Base-by-base conservation (phyloP, 2,888 invertebrate species). In the Watsonalla binaria region DNA sequence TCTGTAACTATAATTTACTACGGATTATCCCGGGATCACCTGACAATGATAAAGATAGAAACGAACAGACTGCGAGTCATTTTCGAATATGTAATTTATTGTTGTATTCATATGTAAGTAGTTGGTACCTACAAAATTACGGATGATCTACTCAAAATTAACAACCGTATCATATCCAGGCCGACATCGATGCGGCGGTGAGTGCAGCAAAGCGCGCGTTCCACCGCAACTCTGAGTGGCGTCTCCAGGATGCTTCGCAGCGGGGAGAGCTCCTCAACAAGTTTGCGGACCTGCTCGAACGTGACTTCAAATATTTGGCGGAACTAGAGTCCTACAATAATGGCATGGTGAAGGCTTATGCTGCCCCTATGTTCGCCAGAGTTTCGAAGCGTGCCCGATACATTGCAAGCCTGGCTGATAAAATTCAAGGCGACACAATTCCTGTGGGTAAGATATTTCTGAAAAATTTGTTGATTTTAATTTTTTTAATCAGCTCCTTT, bases 281-380 rank as follows among this genome's bases (percentile, higher is more conserved):
- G 61, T 89, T 97, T 57, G 96, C 97, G 0, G 95, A 96, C 80
- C 89, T 97, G 0, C 90, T 97, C 7, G 95, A 96, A 74, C 90
- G 95, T 47, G 95, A 97, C 80, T 84, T 88, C 2, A 86, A 89
- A 4, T 96, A 96, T 68, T 75, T 97, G 45, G 94, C 95, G 46
- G 95, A 95, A 66, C 89, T 99, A 72, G 98, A 98, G 89, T 96
- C 98, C 0, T 80, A 96, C 56, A 97, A 99, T 79, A 98, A 97
- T 85, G 98, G 98, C 13, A 97, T 96, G 82, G 95, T 97, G 0
- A 95, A 93, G 72, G 76, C 86, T 0, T 84, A 91, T 63, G 89
- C 95, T 92, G 92, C 61, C 75, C 76, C 35, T 90, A 90, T 60
- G 93, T 94, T 78, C 63, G 93, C 0, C 79, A 83, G 0, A 70